Evolutionary conservation across 2,888 invertebrate genomes (phyloP).

Genomic region (Patella depressa): DNA sequence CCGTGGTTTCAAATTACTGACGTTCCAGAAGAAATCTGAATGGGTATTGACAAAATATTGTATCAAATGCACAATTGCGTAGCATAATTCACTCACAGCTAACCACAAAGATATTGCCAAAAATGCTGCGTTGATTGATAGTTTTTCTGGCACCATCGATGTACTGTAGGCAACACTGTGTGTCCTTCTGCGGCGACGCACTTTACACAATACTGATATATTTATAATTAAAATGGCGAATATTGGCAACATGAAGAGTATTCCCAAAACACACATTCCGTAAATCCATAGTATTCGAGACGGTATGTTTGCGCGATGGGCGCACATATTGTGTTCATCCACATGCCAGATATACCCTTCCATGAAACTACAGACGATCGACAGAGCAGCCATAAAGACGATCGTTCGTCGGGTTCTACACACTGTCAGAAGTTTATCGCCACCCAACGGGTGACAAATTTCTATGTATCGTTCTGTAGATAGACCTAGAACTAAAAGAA

Average conservation of each 20-base stretch:
- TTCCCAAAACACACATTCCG: slow-evolving; percentile 26
- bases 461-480: slow-evolving; percentile 33
- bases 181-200: neutral
- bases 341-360: slow-evolving; percentile 33
- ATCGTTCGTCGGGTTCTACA: slow-evolving; percentile 25
- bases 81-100: slow-evolving; percentile 34
- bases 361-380: slow-evolving; percentile 18
- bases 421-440: slow-evolving; percentile 15
- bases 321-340: slow-evolving; percentile 16
- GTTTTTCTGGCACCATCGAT: slow-evolving; percentile 30
- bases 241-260: slow-evolving; percentile 29
- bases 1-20: slow-evolving; percentile 11
- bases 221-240: slow-evolving; percentile 26
- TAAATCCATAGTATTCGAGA: slow-evolving; percentile 26
- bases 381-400: slow-evolving; percentile 15
- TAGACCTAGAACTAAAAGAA: slow-evolving; percentile 33
- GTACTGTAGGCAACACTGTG: slow-evolving; percentile 28
- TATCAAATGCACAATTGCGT: slow-evolving; percentile 33
- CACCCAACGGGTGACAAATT: slow-evolving; percentile 29
- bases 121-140: slow-evolving; percentile 30
- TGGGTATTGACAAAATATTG: slow-evolving; percentile 18
- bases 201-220: slow-evolving; percentile 23
- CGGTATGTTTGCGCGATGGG: slow-evolving; percentile 16
- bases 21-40: slow-evolving; percentile 2
- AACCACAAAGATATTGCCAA: slow-evolving; percentile 32